phyloP scores from a whole-genome alignment of 2,113 vertebrate species.

The Globicephala melas region DNA sequence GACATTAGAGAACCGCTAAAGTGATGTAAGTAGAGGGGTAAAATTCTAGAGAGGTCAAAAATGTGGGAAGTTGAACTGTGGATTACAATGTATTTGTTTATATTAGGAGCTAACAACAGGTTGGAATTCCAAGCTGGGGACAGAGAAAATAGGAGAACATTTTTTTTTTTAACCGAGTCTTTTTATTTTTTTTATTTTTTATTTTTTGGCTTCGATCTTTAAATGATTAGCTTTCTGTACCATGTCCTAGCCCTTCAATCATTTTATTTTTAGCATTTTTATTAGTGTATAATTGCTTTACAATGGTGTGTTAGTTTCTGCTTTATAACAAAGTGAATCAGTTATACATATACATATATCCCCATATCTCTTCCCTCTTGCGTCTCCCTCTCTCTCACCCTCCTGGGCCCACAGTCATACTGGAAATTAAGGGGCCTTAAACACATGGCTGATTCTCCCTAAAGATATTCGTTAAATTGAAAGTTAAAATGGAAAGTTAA shows the following conservation, averaged over 20 bases:
- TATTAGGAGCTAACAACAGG: neutral
- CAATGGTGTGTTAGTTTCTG: too few species aligned
- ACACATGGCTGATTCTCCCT: neutral
- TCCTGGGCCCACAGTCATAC: neutral
- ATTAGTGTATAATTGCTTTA: too few species aligned
- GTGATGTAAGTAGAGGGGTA: neutral
- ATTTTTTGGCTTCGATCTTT: too few species aligned
- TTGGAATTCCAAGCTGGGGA: neutral
- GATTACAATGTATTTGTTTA: neutral
- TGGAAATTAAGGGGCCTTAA: neutral
- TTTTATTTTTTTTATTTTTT: too few species aligned
- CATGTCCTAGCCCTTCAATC: too few species aligned
- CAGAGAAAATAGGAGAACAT: neutral
- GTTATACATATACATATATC: too few species aligned
- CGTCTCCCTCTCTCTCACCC: neutral
- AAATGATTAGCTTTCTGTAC: too few species aligned
- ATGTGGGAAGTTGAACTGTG: fast-evolving
- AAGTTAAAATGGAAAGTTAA: neutral
- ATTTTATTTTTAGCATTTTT: too few species aligned
- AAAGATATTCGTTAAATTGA: neutral
- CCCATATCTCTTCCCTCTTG: too few species aligned
- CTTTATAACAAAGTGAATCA: too few species aligned
- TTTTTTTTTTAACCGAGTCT: too few species aligned
- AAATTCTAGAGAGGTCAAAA: neutral
- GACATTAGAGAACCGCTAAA: neutral